phyloP scores from a whole-genome alignment of 2,113 vertebrate genomes.

The Tiliqua scincoides region DNA sequence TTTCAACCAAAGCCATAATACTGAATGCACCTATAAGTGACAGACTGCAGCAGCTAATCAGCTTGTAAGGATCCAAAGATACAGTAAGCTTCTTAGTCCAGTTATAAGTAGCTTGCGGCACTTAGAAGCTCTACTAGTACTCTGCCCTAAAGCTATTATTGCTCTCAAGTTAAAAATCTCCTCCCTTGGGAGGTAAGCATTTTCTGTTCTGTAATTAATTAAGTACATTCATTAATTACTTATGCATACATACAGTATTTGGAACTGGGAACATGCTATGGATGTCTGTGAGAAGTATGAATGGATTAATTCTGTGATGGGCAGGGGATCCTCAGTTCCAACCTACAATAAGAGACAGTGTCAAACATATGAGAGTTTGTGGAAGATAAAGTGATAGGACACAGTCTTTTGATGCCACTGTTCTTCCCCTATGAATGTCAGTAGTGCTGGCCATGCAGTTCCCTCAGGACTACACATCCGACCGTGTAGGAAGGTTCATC shows the following conservation, averaged over 20 bases:
- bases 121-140: conserved; percentile 41
- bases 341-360: neutral
- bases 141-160: conserved; percentile 7
- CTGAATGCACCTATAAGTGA: conserved; percentile 39
- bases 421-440: neutral
- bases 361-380: neutral
- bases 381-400: neutral
- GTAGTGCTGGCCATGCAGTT: neutral
- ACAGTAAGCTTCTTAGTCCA: conserved; percentile 60
- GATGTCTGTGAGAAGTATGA: neutral
- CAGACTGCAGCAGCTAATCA: conserved; percentile 58
- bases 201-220: conserved; percentile 10
- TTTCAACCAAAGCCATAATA: conserved; percentile 36
- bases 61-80: conserved; percentile 62
- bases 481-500: neutral
- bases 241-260: neutral
- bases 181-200: neutral
- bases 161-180: conserved; percentile 17
- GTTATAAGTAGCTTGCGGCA: conserved; percentile 64
- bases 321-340: neutral
- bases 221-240: neutral
- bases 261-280: neutral
- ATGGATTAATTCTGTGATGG: neutral
- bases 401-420: neutral
- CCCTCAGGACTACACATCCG: neutral